A percentile compares a stretch with the other conserved stretches of the same genome.
Evolutionary conservation across 1,140 invertebrate genomes (phyloP).

Genomic region (Platyscapa corneri): DNA sequence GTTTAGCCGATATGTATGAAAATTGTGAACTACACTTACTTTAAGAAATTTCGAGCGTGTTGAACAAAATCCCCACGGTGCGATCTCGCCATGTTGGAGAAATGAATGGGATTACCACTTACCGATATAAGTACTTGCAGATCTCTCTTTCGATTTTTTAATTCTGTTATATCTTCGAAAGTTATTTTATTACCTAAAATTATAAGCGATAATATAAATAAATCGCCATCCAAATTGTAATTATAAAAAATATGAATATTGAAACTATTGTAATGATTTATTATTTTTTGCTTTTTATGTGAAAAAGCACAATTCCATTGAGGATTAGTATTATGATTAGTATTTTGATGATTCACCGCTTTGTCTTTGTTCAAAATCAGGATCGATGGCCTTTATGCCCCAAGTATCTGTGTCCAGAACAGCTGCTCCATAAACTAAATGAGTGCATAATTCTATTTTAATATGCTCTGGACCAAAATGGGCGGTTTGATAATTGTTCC

Average conservation of each 20-base stretch:
- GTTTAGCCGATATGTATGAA: background rate
- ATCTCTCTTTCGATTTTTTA: constrained; percentile 12
- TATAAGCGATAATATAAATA: background rate
- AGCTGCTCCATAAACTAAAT: constrained; percentile 36
- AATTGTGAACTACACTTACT: background rate
- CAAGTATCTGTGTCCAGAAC: background rate
- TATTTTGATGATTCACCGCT: background rate
- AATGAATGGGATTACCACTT: constrained; percentile 8
- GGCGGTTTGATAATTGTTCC: constrained; percentile 20
- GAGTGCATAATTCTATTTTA: constrained; percentile 31
- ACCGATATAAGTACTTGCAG: constrained; percentile 34
- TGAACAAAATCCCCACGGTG: background rate
- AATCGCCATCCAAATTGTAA: no score
- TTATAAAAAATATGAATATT: no score
- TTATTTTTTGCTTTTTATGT: no score
- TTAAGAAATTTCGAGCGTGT: background rate
- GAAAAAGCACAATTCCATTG: no score
- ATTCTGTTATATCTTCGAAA: constrained; percentile 15
- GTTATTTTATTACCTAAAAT: constrained; percentile 29
- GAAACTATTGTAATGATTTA: no score
- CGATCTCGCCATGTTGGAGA: constrained; percentile 19
- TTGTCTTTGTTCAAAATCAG: constrained; percentile 6
- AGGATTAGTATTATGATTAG: no score
- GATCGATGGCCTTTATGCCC: constrained; percentile 1
- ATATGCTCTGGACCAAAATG: constrained; percentile 16